Evolutionary conservation across 35 echinoderm and acorn worm species (phyloP).

Genomic region (Apostichopus californicus): DNA sequence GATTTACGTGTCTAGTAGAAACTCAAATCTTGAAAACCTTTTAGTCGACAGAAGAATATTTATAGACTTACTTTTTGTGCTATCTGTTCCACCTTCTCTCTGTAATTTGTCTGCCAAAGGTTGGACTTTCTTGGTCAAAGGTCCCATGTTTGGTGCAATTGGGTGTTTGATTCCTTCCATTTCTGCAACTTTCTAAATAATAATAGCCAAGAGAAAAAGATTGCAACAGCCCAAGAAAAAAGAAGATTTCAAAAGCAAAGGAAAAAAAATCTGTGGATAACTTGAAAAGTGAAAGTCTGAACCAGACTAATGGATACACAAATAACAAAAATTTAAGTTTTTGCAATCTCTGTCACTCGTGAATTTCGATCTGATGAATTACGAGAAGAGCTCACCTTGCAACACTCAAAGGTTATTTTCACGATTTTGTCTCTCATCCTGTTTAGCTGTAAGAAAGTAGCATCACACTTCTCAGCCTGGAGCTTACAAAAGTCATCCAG

Average conservation of each 20-base stretch:
- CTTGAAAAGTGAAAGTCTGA: not conserved
- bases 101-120: not conserved
- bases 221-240: not conserved
- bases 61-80: no score
- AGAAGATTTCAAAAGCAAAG: no score
- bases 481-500: constrained; percentile 82
- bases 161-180: constrained; percentile 92
- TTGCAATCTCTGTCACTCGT: no score
- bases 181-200: constrained; percentile 91
- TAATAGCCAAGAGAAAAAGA: not conserved
- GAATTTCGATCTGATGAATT: no score
- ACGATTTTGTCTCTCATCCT: constrained; percentile 87
- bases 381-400: constrained; percentile 3
- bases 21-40: no score
- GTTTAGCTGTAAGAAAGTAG: constrained; percentile 65
- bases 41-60: no score
- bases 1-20: no score
- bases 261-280: no score
- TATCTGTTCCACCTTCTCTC: not conserved
- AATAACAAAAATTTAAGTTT: no score
- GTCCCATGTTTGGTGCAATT: constrained; percentile 73
- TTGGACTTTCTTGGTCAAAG: constrained; percentile 84
- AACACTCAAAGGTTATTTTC: constrained; percentile 49
- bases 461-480: constrained; percentile 91
- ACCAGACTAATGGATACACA: not conserved